A percentile compares a stretch with the other conserved stretches of the same genome.
These are phyloP conservation scores for Otus sunia DNA, from an alignment of 2,113 vertebrate species.

Conservation along the genomic window DNA sequence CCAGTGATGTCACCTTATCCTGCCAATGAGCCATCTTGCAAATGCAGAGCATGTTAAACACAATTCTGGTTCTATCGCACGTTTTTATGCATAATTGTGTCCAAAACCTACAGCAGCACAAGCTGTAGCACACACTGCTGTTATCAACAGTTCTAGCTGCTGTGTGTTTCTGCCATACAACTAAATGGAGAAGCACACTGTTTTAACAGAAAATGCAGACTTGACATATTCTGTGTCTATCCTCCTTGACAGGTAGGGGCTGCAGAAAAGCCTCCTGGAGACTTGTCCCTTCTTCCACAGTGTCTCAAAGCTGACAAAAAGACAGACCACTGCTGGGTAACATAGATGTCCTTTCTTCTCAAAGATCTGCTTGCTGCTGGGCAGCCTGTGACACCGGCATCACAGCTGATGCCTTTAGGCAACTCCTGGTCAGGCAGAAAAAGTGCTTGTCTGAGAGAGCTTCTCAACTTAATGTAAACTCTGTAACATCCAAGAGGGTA, in stretches of 20 bases:
- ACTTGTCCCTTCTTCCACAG: neutral
- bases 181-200: neutral
- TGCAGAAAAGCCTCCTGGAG: neutral
- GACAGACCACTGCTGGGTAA: neutral
- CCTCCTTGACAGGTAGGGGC: neutral
- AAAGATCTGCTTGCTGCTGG: fast-evolving
- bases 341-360: neutral
- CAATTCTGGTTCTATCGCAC: neutral
- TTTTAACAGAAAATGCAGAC: neutral
- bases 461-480: neutral
- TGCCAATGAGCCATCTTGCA: neutral
- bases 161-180: neutral
- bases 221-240: neutral
- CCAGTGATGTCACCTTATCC: neutral
- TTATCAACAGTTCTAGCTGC: neutral
- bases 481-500: neutral
- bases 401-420: neutral
- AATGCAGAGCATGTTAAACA: neutral
- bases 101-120: neutral
- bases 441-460: neutral
- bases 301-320: neutral
- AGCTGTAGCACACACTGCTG: neutral
- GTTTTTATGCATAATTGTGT: neutral
- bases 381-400: neutral
- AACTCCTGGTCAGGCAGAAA: neutral